Percentiles rank a stretch among this genome's conserved stretches.
Conservation (phyloP, 2,113 vertebrate genomes). For the Campylorhamphus procurvoides region DNA sequence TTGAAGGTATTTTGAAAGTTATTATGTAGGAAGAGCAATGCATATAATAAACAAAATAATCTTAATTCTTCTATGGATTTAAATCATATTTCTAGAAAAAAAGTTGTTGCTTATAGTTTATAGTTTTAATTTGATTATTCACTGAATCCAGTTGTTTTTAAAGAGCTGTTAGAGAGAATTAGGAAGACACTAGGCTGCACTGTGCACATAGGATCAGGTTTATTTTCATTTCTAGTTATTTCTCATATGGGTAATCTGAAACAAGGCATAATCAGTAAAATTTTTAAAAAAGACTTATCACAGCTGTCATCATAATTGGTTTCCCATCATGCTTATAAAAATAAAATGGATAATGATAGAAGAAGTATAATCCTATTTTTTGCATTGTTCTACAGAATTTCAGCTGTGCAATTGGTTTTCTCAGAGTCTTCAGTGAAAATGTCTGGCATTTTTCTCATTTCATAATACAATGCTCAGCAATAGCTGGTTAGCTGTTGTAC, state of each 20-base stretch:
- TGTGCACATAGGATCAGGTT: not conserved
- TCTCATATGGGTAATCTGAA: slow-evolving; percentile 20
- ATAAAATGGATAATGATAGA: slow-evolving; percentile 50
- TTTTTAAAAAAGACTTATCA: slow-evolving; percentile 38
- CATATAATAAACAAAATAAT: not conserved
- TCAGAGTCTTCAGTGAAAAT: not conserved
- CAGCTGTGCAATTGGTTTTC: slow-evolving; percentile 29
- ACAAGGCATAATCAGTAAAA: slow-evolving; percentile 32
- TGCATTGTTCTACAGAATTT: slow-evolving; percentile 13
- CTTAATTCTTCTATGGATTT: not conserved
- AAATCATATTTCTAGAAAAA: not conserved
- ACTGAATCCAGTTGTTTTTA: not conserved
- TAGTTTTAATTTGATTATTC: not conserved
- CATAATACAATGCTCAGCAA: not conserved
- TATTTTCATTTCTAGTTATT: slow-evolving; percentile 44
- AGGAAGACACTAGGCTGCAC: not conserved
- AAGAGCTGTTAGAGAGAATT: not conserved
- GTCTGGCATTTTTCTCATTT: not conserved
- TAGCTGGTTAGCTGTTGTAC: not conserved
- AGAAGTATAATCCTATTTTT: not conserved
- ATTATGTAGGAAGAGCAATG: not conserved
- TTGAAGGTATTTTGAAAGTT: not conserved
- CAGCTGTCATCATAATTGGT: slow-evolving; percentile 55
- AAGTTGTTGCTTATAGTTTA: not conserved
- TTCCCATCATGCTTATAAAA: slow-evolving; percentile 52